Evolutionary conservation across 2,888 invertebrate genomes (phyloP).

Genomic region (Nebria salina): DNA sequence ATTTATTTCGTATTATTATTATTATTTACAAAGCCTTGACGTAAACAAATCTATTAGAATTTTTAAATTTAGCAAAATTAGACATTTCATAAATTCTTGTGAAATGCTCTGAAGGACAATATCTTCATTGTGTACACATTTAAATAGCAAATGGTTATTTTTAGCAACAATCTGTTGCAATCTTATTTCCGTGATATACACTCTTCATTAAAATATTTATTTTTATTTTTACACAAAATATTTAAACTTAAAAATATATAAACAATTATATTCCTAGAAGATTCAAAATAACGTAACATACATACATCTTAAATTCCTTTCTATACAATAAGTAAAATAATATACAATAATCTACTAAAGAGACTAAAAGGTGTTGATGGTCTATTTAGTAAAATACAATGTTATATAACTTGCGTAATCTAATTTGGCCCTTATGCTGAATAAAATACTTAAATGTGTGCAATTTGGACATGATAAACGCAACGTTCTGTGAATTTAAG

Average conservation of each 20-base stretch:
- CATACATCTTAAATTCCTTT: neutral
- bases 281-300: neutral
- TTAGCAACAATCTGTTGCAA: neutral
- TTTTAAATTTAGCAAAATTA: neutral
- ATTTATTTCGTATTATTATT: neutral
- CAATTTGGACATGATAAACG: conserved; percentile 31
- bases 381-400: too few species aligned
- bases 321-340: too few species aligned
- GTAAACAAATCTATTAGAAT: neutral
- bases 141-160: neutral
- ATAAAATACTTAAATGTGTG: conserved; percentile 30
- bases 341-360: too few species aligned
- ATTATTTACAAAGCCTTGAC: neutral
- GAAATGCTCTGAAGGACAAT: neutral
- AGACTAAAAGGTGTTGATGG: too few species aligned
- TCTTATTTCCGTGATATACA: neutral
- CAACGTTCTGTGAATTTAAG: conserved; percentile 10
- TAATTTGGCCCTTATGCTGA: conserved; percentile 32
- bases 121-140: neutral
- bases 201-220: neutral
- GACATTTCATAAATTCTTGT: neutral
- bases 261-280: neutral
- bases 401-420: neutral
- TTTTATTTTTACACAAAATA: neutral
- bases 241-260: neutral